Evolutionary conservation across 2,888 invertebrate species (phyloP).

Genomic region (Aphodius granarius): DNA sequence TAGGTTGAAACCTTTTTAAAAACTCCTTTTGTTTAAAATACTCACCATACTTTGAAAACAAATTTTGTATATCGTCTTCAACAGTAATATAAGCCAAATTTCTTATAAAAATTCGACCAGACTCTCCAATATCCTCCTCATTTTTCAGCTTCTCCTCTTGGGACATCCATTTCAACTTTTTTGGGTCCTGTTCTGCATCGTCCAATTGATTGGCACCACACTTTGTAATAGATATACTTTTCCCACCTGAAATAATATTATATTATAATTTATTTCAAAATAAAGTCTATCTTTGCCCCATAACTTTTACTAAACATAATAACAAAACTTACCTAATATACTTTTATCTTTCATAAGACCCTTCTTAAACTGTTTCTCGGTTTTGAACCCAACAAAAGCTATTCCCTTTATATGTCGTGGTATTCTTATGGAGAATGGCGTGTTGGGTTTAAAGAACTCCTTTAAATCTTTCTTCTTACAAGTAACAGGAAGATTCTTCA

Average conservation of each 20-base stretch:
- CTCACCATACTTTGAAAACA: slow-evolving; percentile 84
- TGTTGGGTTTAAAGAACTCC: slow-evolving; percentile 81
- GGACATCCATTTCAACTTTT: slow-evolving; percentile 60
- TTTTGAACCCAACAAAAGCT: slow-evolving; percentile 89
- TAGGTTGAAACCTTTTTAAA: too few relatives aligned
- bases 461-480: slow-evolving; percentile 82
- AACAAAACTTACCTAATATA: slow-evolving; percentile 71
- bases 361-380: slow-evolving; percentile 75
- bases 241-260: slow-evolving; percentile 55
- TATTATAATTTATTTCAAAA: not conserved
- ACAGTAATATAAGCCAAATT: slow-evolving; percentile 86
- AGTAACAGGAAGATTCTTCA: slow-evolving; percentile 76
- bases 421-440: slow-evolving; percentile 76
- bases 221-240: slow-evolving; percentile 61
- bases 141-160: slow-evolving; percentile 66
- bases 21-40: too few relatives aligned
- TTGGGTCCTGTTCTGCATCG: slow-evolving; percentile 34
- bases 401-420: slow-evolving; percentile 80
- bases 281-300: not conserved
- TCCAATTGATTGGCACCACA: slow-evolving; percentile 48
- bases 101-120: slow-evolving; percentile 89
- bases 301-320: not conserved
- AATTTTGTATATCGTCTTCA: slow-evolving; percentile 79
- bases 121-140: slow-evolving; percentile 83
- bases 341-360: slow-evolving; percentile 83